A percentile compares a stretch with the other conserved stretches of the same genome.
Evolutionary conservation across 2,113 vertebrate species (phyloP).

Genomic region (Hemibagrus wyckioides): DNA sequence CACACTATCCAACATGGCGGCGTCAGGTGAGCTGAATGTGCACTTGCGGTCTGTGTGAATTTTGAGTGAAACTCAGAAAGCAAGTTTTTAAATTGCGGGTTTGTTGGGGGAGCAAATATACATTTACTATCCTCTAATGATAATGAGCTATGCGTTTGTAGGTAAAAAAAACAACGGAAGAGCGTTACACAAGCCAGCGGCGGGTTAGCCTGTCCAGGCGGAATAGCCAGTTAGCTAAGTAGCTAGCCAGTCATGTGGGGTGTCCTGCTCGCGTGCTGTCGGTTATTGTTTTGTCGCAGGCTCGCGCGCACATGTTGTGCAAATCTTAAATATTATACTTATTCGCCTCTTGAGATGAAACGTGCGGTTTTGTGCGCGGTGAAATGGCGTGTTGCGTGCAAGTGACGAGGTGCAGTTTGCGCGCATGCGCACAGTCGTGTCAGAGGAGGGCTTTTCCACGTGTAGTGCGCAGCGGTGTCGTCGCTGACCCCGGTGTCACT

Average conservation of each 20-base stretch:
- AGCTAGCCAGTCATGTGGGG: constrained; percentile 5
- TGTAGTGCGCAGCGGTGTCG: constrained; percentile 2
- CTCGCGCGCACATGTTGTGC: background rate
- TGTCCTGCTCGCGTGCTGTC: background rate
- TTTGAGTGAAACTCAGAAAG: background rate
- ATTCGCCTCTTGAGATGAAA: background rate
- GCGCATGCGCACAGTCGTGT: constrained; percentile 34
- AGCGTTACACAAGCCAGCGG: background rate
- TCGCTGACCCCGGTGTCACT: background rate
- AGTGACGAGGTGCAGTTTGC: constrained; percentile 3
- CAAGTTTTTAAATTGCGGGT: background rate
- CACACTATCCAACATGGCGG: constrained; percentile 57
- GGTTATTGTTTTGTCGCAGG: too few relatives aligned
- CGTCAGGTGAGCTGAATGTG: constrained; percentile 57
- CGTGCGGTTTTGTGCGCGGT: background rate
- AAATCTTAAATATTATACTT: background rate
- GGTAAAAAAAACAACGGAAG: background rate
- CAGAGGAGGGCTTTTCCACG: constrained; percentile 43
- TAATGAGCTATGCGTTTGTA: background rate
- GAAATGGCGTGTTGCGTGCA: background rate
- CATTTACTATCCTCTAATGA: background rate
- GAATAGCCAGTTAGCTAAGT: constrained; percentile 11
- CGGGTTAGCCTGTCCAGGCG: background rate
- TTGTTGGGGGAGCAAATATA: background rate
- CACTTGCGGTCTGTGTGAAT: constrained; percentile 35